These are phyloP conservation scores for Zosterops lateralis DNA, from an alignment of 2,113 vertebrate species.

Conservation along the genomic window DNA sequence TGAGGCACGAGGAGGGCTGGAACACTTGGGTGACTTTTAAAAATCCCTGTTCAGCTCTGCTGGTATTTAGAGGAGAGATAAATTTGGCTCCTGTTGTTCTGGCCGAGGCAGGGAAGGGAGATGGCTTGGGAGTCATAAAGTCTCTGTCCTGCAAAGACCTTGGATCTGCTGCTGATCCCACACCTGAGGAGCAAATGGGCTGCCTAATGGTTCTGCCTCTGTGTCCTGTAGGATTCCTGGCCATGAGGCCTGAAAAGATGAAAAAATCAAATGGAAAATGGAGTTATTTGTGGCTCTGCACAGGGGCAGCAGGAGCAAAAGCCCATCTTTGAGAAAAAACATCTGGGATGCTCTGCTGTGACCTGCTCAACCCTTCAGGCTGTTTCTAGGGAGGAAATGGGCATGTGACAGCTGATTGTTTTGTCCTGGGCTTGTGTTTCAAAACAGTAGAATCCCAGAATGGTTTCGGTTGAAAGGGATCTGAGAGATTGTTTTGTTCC, in stretches of 20 bases:
- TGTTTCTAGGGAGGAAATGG: not conserved
- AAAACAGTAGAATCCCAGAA: not conserved
- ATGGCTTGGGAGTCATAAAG: not conserved
- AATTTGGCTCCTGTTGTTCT: constrained; percentile 26
- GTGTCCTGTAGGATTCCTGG: not conserved
- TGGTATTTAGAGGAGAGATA: constrained; percentile 33
- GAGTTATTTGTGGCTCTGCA: not conserved
- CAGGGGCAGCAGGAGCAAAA: not conserved
- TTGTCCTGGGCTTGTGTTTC: not conserved
- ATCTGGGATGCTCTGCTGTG: fast-evolving
- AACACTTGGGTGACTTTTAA: constrained; percentile 10
- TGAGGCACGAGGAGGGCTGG: not conserved
- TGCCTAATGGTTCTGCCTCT: not conserved
- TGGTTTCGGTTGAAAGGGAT: not conserved
- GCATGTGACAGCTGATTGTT: not conserved
- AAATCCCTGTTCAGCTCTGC: not conserved
- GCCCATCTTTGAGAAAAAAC: fast-evolving
- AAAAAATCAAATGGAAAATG: not conserved
- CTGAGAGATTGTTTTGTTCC: not conserved
- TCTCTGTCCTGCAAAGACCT: not conserved
- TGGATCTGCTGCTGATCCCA: not conserved
- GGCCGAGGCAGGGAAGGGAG: not conserved
- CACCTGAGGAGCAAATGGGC: not conserved
- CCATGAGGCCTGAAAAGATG: not conserved
- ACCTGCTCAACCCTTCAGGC: not conserved